phyloP scores from a whole-genome alignment of 2,888 invertebrate genomes.

The Imbricaverruca yamaguchii region DNA sequence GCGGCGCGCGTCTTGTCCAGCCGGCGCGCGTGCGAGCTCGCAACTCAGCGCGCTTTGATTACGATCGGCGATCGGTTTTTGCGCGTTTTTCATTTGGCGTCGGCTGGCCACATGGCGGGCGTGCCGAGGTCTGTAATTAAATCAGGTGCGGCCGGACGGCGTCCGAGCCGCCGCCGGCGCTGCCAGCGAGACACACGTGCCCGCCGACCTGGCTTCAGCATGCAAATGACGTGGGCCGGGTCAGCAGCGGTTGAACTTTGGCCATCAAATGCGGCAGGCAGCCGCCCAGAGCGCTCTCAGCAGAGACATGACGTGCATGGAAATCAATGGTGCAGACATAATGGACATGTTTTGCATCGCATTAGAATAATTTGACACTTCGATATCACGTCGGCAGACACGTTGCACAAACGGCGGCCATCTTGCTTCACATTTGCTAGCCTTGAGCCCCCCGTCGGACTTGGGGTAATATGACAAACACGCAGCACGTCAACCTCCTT shows the following conservation, averaged over 20 bases:
- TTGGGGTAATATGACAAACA: too few relatives aligned
- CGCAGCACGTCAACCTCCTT: too few relatives aligned
- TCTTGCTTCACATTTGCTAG: not conserved
- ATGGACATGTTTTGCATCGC: constrained; percentile 15
- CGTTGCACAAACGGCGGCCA: not conserved
- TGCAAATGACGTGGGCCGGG: not conserved
- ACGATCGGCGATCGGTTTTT: not conserved
- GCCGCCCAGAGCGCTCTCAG: not conserved
- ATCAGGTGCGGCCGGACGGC: not conserved
- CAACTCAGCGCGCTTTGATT: not conserved
- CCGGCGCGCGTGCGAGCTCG: not conserved
- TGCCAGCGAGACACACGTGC: not conserved
- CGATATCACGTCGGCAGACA: not conserved
- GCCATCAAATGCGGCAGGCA: not conserved
- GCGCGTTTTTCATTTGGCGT: not conserved
- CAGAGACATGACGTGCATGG: not conserved
- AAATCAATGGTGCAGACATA: not conserved
- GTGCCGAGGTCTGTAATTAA: constrained; percentile 13
- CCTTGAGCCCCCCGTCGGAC: too few relatives aligned
- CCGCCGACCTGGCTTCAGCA: not conserved
- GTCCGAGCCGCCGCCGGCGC: too few relatives aligned
- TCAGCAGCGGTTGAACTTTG: not conserved
- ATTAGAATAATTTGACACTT: not conserved
- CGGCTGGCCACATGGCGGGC: not conserved
- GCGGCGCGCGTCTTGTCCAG: not conserved